These are phyloP conservation scores for Stichodactyla mertensii DNA, from an alignment of 64 coral and sea anemone species.

Conservation along the genomic window DNA sequence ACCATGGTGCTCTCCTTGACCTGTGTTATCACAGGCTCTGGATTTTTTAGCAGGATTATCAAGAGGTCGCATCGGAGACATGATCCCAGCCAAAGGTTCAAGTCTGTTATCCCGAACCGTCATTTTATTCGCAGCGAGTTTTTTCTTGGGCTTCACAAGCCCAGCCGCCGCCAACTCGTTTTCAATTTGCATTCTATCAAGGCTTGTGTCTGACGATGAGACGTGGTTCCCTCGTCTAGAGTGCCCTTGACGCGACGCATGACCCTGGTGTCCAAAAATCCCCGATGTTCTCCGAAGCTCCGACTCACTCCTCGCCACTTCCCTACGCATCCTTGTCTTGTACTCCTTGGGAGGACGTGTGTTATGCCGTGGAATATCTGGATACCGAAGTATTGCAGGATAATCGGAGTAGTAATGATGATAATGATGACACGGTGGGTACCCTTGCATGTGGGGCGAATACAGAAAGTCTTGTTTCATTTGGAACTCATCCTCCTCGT, in stretches of 20 bases:
- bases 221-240: background rate
- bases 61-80: slow-evolving; percentile 14
- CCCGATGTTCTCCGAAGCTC: slow-evolving; percentile 10
- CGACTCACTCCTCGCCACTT: slow-evolving; percentile 1
- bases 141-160: slow-evolving; percentile 10
- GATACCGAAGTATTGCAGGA: background rate
- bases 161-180: slow-evolving; percentile 13
- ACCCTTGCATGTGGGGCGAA: slow-evolving; percentile 6
- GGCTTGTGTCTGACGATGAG: slow-evolving; percentile 7
- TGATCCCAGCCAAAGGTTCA: slow-evolving; percentile 19
- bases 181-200: slow-evolving; percentile 20
- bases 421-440: background rate
- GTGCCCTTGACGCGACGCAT: background rate
- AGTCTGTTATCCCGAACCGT: slow-evolving; percentile 12
- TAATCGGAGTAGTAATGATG: background rate
- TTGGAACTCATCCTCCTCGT: slow-evolving; percentile 5
- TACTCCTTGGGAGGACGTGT: background rate
- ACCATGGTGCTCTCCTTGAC: background rate
- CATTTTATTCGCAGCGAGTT: background rate
- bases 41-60: background rate
- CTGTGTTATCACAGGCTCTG: background rate
- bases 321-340: slow-evolving; percentile 10
- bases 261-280: background rate
- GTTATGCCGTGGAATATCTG: background rate
- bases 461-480: background rate